phyloP scores from a whole-genome alignment of 2,113 vertebrate genomes.

The Epinephelus moara region DNA sequence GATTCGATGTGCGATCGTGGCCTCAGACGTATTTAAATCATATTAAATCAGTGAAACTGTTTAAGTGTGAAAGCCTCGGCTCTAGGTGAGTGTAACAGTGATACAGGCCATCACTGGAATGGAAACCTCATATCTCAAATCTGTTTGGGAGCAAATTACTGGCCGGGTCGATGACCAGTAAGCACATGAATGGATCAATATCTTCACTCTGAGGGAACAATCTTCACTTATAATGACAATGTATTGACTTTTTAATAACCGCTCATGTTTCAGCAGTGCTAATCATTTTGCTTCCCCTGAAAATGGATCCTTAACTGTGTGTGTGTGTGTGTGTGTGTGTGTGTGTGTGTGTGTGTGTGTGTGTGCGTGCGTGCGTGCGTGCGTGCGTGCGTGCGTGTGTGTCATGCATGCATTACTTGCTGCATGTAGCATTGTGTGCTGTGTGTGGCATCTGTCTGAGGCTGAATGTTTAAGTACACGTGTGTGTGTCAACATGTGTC shows the following conservation, averaged over 20 bases:
- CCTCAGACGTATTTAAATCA: conserved; percentile 11
- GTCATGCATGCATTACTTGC: conserved; percentile 32
- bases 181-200: conserved; percentile 81
- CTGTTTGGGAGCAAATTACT: conserved; percentile 79
- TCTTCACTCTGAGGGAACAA: conserved; percentile 80
- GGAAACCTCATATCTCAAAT: conserved; percentile 76
- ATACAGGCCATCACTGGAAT: conserved; percentile 47
- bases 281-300: conserved; percentile 76
- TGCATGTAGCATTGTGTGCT: conserved; percentile 18
- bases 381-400: conserved; percentile 4
- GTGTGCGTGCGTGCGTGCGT: conserved; percentile 3
- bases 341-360: not conserved
- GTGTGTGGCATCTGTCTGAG: conserved; percentile 21
- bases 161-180: conserved; percentile 79
- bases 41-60: conserved; percentile 41
- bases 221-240: conserved; percentile 85
- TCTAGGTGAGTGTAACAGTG: conserved; percentile 38
- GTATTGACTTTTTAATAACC: conserved; percentile 85
- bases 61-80: not conserved
- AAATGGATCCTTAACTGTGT: conserved; percentile 60
- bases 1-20: not conserved
- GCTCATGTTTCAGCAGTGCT: conserved; percentile 81
- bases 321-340: conserved; percentile 23
- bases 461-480: not conserved
- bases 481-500: conserved; percentile 35